These are phyloP conservation scores for Pangasius macronema DNA, from an alignment of 2,797 vertebrate genomes.

Conservation along the genomic window DNA sequence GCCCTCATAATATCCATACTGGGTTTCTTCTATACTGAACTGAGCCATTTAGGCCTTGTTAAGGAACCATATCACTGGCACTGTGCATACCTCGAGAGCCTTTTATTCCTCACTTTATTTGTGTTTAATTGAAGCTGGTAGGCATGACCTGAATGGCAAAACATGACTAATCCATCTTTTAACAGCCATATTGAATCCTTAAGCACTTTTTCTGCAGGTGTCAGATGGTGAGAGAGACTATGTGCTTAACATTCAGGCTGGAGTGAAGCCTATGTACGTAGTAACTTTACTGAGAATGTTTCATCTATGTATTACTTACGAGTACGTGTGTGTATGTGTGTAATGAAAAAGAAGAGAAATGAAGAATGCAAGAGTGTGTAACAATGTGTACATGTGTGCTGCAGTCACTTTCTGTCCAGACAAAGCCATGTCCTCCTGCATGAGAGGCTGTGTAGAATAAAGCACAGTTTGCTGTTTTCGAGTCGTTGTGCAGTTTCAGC, in stretches of 20 bases:
- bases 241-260: constrained; percentile 25
- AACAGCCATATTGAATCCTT: constrained; percentile 66
- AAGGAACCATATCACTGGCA: constrained; percentile 61
- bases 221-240: constrained; percentile 16
- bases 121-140: constrained; percentile 72
- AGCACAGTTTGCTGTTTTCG: not conserved
- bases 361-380: not conserved
- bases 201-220: constrained; percentile 53
- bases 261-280: not conserved
- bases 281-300: not conserved
- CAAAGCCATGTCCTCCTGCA: not conserved
- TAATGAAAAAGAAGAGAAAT: not conserved
- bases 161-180: constrained; percentile 66
- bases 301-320: not conserved
- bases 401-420: not conserved
- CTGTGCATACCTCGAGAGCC: constrained; percentile 68
- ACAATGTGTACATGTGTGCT: not conserved
- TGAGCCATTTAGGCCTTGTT: constrained; percentile 71
- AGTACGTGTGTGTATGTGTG: not conserved
- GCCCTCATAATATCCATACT: constrained; percentile 64
- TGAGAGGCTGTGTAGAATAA: not conserved
- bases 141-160: constrained; percentile 64
- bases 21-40: constrained; percentile 62
- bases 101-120: constrained; percentile 65
- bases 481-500: not conserved